Evolutionary conservation across 2,888 invertebrate genomes (phyloP), one percentile per base, ranked within the genome.

Genomic region (Amphipoea oculea): DNA sequence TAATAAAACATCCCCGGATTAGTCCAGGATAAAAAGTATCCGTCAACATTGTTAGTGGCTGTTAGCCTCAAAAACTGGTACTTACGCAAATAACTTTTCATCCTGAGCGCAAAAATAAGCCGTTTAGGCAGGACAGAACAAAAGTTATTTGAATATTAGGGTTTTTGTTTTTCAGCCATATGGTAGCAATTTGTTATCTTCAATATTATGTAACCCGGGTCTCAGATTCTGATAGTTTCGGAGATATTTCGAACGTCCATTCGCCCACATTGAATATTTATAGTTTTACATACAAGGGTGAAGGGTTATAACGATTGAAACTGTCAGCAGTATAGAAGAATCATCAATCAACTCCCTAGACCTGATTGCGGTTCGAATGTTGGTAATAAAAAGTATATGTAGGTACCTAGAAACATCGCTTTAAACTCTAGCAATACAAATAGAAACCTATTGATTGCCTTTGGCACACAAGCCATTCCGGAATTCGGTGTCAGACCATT

Each of bases 401-500:
- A 57, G 23, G 12, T 36, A 48, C 67, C 57, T 40, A 81, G 54
- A 42, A 60, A 65, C 42, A 54, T 71, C 14, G 67, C 40, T 60
- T 54, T 67, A 68, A 78, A 83, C 60, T 83, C 17, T 68, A 74
- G 78, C 40, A 60, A 45, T 83, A 67, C 72, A 72, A 73, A 83
- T 70, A 76, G 62, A 79, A 80, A 68, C 66, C 73, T 73, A 75
- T 85, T 78, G 79, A 87, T 78, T 81, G 71, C 75, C 57, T 69
- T 70, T 51, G 40, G 60, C 66, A 78, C 40, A 87, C 78, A 74
- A 68, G 72, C 76, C 67, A 83, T 84, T 79, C 74, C 82, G 67
- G 73, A 81, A 79, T 83, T 84, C 70, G 67, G 67, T 86, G 82
- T 83, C 84, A 78, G 67, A 65, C 75, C 78, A 85, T 81, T 90